These are phyloP conservation scores for Nematostella vectensis DNA, from an alignment of 92 coral and sea anemone species.

Conservation along the genomic window DNA sequence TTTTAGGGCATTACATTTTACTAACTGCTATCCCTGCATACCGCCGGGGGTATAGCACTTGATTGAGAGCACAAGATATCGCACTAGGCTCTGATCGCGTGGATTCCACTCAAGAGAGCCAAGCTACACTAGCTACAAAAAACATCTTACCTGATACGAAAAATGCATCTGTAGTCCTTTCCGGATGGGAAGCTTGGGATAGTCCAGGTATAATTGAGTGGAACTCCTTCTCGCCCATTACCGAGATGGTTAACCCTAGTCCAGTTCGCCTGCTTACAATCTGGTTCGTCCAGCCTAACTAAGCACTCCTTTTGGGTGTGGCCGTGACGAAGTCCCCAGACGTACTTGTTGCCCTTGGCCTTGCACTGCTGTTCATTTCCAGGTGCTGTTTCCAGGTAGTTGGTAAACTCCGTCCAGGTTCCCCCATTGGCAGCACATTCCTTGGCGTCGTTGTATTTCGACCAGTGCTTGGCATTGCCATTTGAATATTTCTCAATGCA, in stretches of 20 bases:
- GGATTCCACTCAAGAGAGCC: too few relatives aligned
- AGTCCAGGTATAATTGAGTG: conserved; percentile 80
- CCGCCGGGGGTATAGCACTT: too few relatives aligned
- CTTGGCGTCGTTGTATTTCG: conserved; percentile 62
- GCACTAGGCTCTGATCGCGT: too few relatives aligned
- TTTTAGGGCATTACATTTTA: too few relatives aligned
- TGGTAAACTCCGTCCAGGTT: conserved; percentile 62
- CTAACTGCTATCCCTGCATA: too few relatives aligned
- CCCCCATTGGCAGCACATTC: conserved; percentile 68
- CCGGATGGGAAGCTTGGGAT: conserved; percentile 72
- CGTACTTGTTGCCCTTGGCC: conserved; percentile 27
- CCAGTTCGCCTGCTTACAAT: conserved; percentile 67
- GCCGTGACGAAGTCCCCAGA: conserved; percentile 74
- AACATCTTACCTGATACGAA: conserved; percentile 61
- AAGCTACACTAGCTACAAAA: too few relatives aligned
- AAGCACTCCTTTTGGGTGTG: conserved; percentile 53
- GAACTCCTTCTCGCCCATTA: conserved; percentile 66
- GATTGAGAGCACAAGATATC: too few relatives aligned
- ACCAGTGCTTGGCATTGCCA: conserved; percentile 57
- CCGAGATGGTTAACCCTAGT: conserved; percentile 94
- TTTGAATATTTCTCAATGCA: conserved; percentile 68
- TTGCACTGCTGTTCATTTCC: conserved; percentile 32
- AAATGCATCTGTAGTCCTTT: conserved; percentile 53
- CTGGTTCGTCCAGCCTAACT: conserved; percentile 53
- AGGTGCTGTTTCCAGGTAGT: conserved; percentile 62